phyloP scores from a whole-genome alignment of 2,113 vertebrate genomes.

The Triplophysa dalaica region DNA sequence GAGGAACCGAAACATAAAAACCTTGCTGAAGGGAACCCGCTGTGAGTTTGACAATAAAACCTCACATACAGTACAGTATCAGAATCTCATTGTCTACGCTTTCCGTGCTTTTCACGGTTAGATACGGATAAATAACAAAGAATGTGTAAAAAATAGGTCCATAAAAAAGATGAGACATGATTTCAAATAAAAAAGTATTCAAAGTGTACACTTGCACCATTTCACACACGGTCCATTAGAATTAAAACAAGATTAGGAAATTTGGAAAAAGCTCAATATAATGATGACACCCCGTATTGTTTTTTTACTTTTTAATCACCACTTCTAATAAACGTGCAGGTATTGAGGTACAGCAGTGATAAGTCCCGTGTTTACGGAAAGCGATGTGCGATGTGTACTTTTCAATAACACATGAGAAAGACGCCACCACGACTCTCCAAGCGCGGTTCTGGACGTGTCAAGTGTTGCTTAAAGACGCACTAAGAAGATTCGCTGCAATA shows the following conservation, averaged over 20 bases:
- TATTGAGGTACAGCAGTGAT: slow-evolving; percentile 27
- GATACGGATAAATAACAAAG: not conserved
- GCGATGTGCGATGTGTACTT: slow-evolving; percentile 42
- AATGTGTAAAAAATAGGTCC: not conserved
- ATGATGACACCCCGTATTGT: slow-evolving; percentile 17
- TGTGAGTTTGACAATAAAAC: not conserved
- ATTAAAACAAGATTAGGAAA: not conserved
- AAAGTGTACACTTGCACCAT: slow-evolving; percentile 14
- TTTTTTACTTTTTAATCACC: not conserved
- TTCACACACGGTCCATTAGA: not conserved
- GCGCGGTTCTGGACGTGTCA: slow-evolving; percentile 24
- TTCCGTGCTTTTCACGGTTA: too few species aligned
- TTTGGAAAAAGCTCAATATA: slow-evolving; percentile 20
- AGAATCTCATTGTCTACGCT: not conserved
- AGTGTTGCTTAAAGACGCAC: slow-evolving; percentile 37
- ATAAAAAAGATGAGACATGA: not conserved
- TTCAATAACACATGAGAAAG: slow-evolving; percentile 36
- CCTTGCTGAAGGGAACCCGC: not conserved
- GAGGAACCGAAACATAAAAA: not conserved
- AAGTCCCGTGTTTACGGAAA: slow-evolving; percentile 32
- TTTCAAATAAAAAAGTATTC: not conserved
- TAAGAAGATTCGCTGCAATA: not conserved
- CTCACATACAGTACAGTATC: not conserved
- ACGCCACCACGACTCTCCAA: slow-evolving; percentile 8
- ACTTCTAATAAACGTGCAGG: not conserved